Evolutionary conservation across 2,113 vertebrate species (phyloP).

Genomic region (Gymnobelideus leadbeateri): DNA sequence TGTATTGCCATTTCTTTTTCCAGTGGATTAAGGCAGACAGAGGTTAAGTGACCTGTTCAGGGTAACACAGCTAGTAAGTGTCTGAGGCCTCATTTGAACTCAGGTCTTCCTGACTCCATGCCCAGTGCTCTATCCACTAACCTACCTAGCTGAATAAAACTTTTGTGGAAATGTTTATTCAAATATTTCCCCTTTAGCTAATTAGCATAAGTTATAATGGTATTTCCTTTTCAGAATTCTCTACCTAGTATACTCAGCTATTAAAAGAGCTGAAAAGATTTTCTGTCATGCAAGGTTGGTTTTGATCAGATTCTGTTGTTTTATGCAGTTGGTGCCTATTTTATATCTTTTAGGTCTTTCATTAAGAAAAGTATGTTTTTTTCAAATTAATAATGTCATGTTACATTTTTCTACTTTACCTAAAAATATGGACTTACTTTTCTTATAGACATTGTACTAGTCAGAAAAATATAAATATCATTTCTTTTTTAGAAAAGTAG

Average conservation of each 20-base stretch:
- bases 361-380: background rate
- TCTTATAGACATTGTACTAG: background rate
- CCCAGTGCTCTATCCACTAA: background rate
- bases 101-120: background rate
- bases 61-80: background rate
- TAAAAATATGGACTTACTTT: background rate
- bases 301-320: background rate
- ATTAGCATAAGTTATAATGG: background rate
- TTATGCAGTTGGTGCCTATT: background rate
- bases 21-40: background rate
- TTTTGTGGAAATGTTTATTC: background rate
- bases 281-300: conserved; percentile 13
- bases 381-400: background rate
- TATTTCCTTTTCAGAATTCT: conserved; percentile 9
- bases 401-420: background rate
- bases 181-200: background rate
- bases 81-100: background rate
- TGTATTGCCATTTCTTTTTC: background rate
- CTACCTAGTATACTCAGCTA: background rate
- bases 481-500: too few species aligned
- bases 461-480: too few species aligned
- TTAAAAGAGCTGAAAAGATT: conserved; percentile 50
- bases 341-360: background rate
- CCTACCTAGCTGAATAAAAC: background rate
- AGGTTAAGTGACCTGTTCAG: background rate